phyloP scores from a whole-genome alignment of 2,888 invertebrate species.

The Cheiracanthium punctorium region DNA sequence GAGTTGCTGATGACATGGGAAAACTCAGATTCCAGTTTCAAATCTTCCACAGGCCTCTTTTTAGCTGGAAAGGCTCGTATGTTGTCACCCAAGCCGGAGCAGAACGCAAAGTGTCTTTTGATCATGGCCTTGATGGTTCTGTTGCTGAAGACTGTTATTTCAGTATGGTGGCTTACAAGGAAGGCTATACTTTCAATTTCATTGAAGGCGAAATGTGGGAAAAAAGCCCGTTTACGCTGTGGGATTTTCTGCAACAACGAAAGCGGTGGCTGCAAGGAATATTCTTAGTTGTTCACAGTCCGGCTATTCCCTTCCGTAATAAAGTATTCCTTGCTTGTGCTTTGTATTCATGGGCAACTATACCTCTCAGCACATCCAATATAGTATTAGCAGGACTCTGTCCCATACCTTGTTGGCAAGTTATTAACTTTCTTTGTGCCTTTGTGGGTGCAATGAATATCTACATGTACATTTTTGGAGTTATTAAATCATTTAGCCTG shows the following conservation, averaged over 20 bases:
- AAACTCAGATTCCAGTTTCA: conserved; percentile 94
- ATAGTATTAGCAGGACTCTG: conserved; percentile 88
- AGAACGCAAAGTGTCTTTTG: conserved; percentile 85
- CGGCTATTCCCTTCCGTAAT: conserved; percentile 85
- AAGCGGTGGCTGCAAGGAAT: conserved; percentile 90
- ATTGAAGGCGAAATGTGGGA: conserved; percentile 99
- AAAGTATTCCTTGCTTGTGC: conserved; percentile 89
- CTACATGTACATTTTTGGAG: conserved; percentile 98
- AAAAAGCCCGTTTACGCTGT: conserved; percentile 94
- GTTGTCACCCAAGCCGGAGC: conserved; percentile 88
- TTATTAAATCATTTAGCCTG: conserved; percentile 94
- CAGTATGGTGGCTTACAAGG: conserved; percentile 93
- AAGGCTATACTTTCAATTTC: conserved; percentile 95
- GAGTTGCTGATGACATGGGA: conserved; percentile 98
- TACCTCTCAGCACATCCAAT: conserved; percentile 94
- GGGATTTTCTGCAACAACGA: conserved; percentile 96
- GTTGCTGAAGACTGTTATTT: conserved; percentile 99
- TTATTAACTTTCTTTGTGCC: conserved; percentile 90
- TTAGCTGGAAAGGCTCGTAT: conserved; percentile 98
- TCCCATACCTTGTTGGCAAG: conserved; percentile 84
- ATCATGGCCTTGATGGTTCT: conserved; percentile 96
- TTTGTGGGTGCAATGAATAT: conserved; percentile 95
- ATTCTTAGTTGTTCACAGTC: conserved; percentile 80
- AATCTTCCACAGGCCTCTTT: conserved; percentile 93
- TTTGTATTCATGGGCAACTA: conserved; percentile 96